These are phyloP conservation scores for rabbit (Oryctolagus cuniculus) DNA, from an alignment of 2,113 vertebrate species.

Conservation along the genomic window mOryCun1.1 NC_091434.1:120627001-120627500, in stretches of 20 bases:
- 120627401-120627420: neutral
- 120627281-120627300: neutral
- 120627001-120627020: neutral
- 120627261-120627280: neutral
- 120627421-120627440: neutral
- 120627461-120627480: neutral
- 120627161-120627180: neutral
- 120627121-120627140: neutral
- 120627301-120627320: neutral
- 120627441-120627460: neutral
- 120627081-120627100: neutral
- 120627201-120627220: accelerated
- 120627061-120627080: neutral
- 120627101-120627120: no score
- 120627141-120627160: neutral
- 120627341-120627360: neutral
- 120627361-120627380: neutral
- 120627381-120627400: neutral
- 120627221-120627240: neutral
- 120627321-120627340: neutral
- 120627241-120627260: neutral
- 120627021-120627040: neutral
- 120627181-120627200: no score
- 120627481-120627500: neutral
- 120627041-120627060: neutral